Evolutionary conservation across 2,797 vertebrate genomes (phyloP), one percentile per base, ranked within the genome.

Genomic region (Typhlichthys subterraneus): DNA sequence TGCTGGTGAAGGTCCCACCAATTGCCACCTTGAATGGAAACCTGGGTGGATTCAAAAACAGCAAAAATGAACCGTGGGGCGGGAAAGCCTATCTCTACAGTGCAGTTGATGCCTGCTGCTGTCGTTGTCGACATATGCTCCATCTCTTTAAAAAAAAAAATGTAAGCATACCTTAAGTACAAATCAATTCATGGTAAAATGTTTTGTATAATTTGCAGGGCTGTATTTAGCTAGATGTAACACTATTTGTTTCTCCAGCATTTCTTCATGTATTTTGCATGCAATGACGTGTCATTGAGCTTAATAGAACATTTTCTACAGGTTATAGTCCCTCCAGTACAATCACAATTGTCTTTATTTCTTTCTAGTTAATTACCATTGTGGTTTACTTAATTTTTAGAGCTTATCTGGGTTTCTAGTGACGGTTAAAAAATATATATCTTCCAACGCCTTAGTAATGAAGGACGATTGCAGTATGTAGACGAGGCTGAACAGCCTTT

Each of bases 1-100:
- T 94, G 92, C 94, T 94, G 97, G 95, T 96, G 97, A 94, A 95
- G 93, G 94, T 96, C 95, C 96, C 96, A 96, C 96, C 96, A 98
- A 97, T 96, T 95, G 95, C 97, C 97, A 97, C 95, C 96, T 98
- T 96, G 97, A 98, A 98, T 98, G 96, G 96, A 97, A 98, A 96
- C 97, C 97, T 99, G 95, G 93, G 94, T 90, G 89, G 92, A 86
- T 92, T 93, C 81, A 92, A 91, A 93, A 84, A 93, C 87, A 90
- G 88, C 71, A 92, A 88, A 88, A 90, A 92, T 93, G 73, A 93
- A 91, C 85, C 83, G 75, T 81, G 85, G 85, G 82, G 84, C 78
- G 75, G 85, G 77, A 89, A 90, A 85, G 83, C 82, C 88, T 79
- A 90, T 90, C 81, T 89, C 85, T 89, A 88, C 89, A 88, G 79